Evolutionary conservation across 2,797 vertebrate genomes (phyloP), one percentile per base, ranked within the genome.

Genomic region (Pempheris klunzingeri): DNA sequence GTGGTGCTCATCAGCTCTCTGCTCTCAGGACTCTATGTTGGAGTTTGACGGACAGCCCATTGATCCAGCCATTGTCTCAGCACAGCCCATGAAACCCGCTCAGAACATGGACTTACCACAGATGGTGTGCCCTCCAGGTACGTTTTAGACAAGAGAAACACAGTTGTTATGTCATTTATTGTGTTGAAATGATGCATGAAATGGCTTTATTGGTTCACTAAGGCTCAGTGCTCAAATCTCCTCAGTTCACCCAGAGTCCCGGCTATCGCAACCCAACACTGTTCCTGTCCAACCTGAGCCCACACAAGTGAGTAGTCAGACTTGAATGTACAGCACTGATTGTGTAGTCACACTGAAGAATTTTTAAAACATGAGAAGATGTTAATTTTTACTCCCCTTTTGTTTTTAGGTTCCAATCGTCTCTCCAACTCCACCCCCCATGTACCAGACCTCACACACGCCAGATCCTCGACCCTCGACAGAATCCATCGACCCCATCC

Each of bases 1-100:
- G 0, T 1, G 4, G 38, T 60, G 8, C 75, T 85, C 30, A 83
- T 61, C 17, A 1, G 6, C 2, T 60, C 15, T 71, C 20, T 78
- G 50, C 44, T 77, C 30, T 59, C 62, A 99, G 98, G 98, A 99
- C 84, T 99, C 97, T 0, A 98, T 99, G 98, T 90, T 99, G 90
- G 98, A 99, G 81, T 99, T 97, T 94, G 98, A 99, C 64, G 97
- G 96, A 83, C 97, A 96, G 88, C 92, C 97, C 0, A 95, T 99
- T 15, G 98, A 99, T 87, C 98, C 98, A 57, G 98, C 98, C 50
- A 99, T 99, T 73, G 97, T 99, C 71, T 98, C 96, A 32, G 98
- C 97, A 14, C 98, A 99, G 80, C 98, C 98, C 13, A 99, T 99
- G 97, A 98, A 97, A 90, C 95, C 97, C 32, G 47, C 94, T 67